A percentile compares a stretch with the other conserved stretches of the same genome.
phyloP scores from a whole-genome alignment of 2,113 vertebrate species.

The Salvelinus sp. region DNA sequence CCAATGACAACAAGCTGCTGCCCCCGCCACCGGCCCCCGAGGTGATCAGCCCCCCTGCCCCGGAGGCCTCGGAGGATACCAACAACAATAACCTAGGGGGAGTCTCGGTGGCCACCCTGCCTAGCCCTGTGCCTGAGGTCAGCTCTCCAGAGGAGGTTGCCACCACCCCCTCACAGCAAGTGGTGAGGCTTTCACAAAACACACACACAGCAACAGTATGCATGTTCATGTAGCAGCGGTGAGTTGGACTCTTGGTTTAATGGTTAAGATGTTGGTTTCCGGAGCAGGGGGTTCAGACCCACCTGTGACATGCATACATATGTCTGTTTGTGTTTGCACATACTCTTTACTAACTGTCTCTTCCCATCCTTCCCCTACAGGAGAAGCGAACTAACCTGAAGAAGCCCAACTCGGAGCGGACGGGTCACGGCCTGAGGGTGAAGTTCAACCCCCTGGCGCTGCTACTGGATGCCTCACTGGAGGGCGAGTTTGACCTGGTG shows the following conservation, averaged over 20 bases:
- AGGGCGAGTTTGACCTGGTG: slow-evolving; percentile 96
- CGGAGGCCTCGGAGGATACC: slow-evolving; percentile 40
- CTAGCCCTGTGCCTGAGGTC: slow-evolving; percentile 63
- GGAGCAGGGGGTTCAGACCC: too few species aligned
- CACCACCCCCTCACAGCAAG: slow-evolving; percentile 41
- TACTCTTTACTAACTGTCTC: background rate
- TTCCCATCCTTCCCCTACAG: slow-evolving; percentile 58
- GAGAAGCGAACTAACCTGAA: slow-evolving; percentile 95
- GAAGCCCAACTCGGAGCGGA: slow-evolving; percentile 93
- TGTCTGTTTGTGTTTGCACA: too few species aligned
- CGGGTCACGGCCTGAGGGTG: slow-evolving; percentile 89
- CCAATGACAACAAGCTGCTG: slow-evolving; percentile 64
- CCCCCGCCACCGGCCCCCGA: slow-evolving; percentile 45
- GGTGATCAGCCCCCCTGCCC: slow-evolving; percentile 1
- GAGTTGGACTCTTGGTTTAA: too few species aligned
- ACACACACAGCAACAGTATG: background rate
- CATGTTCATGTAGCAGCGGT: too few species aligned
- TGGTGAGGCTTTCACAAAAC: slow-evolving; percentile 69
- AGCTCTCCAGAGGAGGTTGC: slow-evolving; percentile 61
- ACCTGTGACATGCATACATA: too few species aligned
- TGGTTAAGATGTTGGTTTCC: too few species aligned
- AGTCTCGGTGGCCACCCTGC: slow-evolving; percentile 40
- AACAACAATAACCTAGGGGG: slow-evolving; percentile 62
- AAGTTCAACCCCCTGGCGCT: slow-evolving; percentile 96
- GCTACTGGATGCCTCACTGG: slow-evolving; percentile 91